Base-by-base conservation (phyloP, 2,113 vertebrate genomes). In the Paracanthobrama guichenoti region DNA sequence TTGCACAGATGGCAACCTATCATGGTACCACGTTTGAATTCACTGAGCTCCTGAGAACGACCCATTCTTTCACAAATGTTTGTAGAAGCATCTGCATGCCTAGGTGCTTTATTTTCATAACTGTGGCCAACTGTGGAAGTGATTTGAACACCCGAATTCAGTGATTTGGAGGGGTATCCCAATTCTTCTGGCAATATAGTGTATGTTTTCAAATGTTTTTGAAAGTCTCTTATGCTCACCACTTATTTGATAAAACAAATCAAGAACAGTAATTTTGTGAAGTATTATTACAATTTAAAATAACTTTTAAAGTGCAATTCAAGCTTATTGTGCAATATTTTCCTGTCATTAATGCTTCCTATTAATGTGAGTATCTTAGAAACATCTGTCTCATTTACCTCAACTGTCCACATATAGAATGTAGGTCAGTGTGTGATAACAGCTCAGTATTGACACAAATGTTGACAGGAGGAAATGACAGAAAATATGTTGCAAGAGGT, bases 401-500 rank as follows among this genome's bases (percentile, higher is more conserved):
- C n/a, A 78, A 72, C 72, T 82, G 26, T 72, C n/a, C 39, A 8
- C 64, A 79, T 22, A 26, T 26, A 50, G 82, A 71, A 88, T 80
- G 67, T 89, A 87, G 86, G 88, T 87, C 88, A 88, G 75, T 82
- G 83, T 85, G 22, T 67, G 76, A 86, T 78, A 66, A 42, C 55
- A 69, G 31, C 55, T 42, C 50, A 62, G 79, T 60, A 48, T 44
- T 53, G 53, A 77, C 55, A 79, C 8, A 57, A n/a, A 57, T 48
- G 64, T 46, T 46, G 73, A 10, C 57, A 64, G 3, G 18, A 28
- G 62, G 14, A 59, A 42, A 18, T 78, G 9, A 82, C 6, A 76
- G 18, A 31, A 69, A 39, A 13, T 64, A 64, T 31, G 64, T 35
- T 67, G 16, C 2, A 39, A 16, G 64, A 46, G 53, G 39, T 78